A percentile compares a stretch with the other conserved stretches of the same genome.
phyloP scores from a whole-genome alignment of 2,888 invertebrate species.

The Chaetogeoica ovagalla region DNA sequence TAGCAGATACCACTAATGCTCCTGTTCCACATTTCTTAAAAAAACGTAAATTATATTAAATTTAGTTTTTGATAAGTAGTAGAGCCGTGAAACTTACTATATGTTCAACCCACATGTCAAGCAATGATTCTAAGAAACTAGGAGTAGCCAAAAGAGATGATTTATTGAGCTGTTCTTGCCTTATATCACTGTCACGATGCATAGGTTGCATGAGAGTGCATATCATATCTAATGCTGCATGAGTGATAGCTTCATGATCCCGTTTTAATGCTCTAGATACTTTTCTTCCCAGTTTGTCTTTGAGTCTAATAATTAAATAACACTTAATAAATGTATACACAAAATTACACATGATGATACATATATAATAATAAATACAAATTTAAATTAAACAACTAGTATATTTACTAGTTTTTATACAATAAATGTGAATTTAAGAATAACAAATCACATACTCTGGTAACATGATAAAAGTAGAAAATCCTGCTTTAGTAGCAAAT shows the following conservation, averaged over 20 bases:
- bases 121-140: slow-evolving; percentile 86
- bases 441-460: slow-evolving; percentile 67
- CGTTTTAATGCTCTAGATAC: slow-evolving; percentile 87
- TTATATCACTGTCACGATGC: slow-evolving; percentile 92
- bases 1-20: slow-evolving; percentile 92
- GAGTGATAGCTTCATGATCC: slow-evolving; percentile 86
- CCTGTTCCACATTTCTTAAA: slow-evolving; percentile 85
- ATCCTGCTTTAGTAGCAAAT: slow-evolving; percentile 97
- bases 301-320: slow-evolving; percentile 68
- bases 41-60: slow-evolving; percentile 24
- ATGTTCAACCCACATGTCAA: slow-evolving; percentile 93
- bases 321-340: background rate
- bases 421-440: background rate
- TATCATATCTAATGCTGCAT: slow-evolving; percentile 95
- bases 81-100: slow-evolving; percentile 69
- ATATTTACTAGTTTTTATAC: background rate
- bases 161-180: slow-evolving; percentile 98
- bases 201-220: slow-evolving; percentile 99
- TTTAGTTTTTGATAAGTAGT: background rate
- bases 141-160: slow-evolving; percentile 89
- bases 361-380: background rate
- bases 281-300: slow-evolving; percentile 91
- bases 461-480: slow-evolving; percentile 89
- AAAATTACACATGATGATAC: background rate
- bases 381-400: background rate